A percentile compares a stretch with the other conserved stretches of the same genome.
These are phyloP conservation scores for Phrynocephalus versicolor DNA, from an alignment of 2,113 vertebrate species.

Conservation along the genomic window DNA sequence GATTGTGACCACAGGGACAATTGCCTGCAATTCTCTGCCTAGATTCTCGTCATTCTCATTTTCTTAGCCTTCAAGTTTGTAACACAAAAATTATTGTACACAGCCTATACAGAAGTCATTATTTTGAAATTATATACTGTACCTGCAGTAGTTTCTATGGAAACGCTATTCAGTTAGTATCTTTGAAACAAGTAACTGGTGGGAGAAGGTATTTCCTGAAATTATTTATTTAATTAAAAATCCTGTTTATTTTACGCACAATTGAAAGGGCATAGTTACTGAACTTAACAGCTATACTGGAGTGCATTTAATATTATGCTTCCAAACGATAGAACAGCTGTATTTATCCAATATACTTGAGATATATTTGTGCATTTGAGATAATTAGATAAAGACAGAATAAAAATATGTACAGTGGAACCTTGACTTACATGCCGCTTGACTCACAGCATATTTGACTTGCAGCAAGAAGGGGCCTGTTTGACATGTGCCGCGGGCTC, in stretches of 20 bases:
- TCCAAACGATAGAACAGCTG: neutral
- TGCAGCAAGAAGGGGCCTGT: too few species aligned
- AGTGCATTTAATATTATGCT: neutral
- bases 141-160: conserved; percentile 21
- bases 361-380: too few species aligned
- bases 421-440: too few species aligned
- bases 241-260: neutral
- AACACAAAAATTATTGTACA: conserved; percentile 24
- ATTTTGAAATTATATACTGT: conserved; percentile 22
- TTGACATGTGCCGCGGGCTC: too few species aligned
- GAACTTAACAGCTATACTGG: neutral
- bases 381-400: neutral
- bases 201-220: neutral
- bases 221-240: neutral
- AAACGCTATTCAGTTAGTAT: neutral
- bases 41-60: neutral
- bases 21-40: neutral
- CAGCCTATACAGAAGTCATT: conserved; percentile 1
- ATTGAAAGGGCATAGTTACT: neutral
- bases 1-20: neutral
- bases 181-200: neutral
- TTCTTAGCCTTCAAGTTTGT: neutral
- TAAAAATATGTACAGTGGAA: too few species aligned
- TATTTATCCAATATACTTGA: neutral
- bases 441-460: too few species aligned